phyloP scores from a whole-genome alignment of 2,888 invertebrate species.

The Phragmatobia fuliginosa region DNA sequence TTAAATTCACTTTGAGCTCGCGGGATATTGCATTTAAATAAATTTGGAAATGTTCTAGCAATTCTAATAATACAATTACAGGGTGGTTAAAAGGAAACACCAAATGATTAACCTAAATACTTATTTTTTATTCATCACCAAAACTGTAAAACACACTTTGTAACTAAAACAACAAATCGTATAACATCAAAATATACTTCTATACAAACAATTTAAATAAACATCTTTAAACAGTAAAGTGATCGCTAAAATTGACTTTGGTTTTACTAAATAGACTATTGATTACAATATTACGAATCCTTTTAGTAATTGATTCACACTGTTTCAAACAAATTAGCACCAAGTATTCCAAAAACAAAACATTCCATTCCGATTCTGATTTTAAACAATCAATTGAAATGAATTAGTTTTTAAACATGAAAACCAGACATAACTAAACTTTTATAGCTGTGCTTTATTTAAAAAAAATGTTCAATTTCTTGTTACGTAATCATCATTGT shows the following conservation, averaged over 20 bases:
- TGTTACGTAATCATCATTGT: neutral
- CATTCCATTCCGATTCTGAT: neutral
- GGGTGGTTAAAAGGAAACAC: constrained; percentile 6
- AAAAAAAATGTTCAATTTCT: neutral
- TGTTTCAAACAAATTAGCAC: constrained; percentile 4
- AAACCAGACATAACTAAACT: neutral
- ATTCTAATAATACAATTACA: constrained; percentile 14
- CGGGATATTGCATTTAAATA: constrained; percentile 18
- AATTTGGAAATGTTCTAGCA: constrained; percentile 27
- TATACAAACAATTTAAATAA: constrained; percentile 53
- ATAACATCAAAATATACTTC: constrained; percentile 65
- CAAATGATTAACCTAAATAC: constrained; percentile 55
- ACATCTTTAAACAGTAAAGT: constrained; percentile 49
- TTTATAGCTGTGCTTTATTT: neutral
- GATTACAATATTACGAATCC: constrained; percentile 37
- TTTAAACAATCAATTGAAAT: neutral
- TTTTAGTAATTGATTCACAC: constrained; percentile 6
- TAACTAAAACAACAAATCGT: constrained; percentile 72
- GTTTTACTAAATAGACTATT: constrained; percentile 54
- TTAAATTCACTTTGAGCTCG: constrained; percentile 19
- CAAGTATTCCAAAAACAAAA: neutral
- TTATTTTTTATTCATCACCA: constrained; percentile 68
- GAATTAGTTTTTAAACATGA: neutral
- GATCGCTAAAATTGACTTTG: constrained; percentile 73
- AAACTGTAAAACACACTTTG: constrained; percentile 73